These are phyloP conservation scores for Melieria crassipennis DNA, from an alignment of 2,888 invertebrate species.

Conservation along the genomic window DNA sequence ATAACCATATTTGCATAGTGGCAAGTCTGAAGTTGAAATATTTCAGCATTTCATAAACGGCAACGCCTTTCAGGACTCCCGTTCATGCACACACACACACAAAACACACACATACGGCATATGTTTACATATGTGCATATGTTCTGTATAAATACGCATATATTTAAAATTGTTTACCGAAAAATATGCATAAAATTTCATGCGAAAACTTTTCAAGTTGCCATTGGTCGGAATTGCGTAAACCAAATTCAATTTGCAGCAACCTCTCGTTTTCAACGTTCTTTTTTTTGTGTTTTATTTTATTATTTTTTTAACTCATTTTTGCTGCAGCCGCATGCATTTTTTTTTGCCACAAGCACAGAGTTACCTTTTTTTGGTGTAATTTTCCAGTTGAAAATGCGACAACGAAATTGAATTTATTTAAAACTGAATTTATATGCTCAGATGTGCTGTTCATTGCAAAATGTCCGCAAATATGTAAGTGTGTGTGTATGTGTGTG, in stretches of 20 bases:
- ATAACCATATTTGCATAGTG: slow-evolving; percentile 20
- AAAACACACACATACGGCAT: neutral
- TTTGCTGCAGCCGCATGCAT: neutral
- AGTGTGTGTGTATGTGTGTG: neutral
- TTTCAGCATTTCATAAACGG: slow-evolving; percentile 22
- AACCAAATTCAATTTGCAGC: slow-evolving; percentile 30
- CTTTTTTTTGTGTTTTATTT: slow-evolving; percentile 2
- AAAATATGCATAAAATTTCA: slow-evolving; percentile 20
- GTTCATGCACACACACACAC: slow-evolving; percentile 10
- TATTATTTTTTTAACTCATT: neutral
- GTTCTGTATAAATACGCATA: slow-evolving; percentile 23
- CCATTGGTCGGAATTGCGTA: slow-evolving; percentile 23
- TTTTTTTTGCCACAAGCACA: neutral
- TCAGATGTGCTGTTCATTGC: slow-evolving; percentile 24
- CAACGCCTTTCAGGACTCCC: slow-evolving; percentile 1
- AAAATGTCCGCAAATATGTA: slow-evolving; percentile 7
- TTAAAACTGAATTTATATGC: slow-evolving; percentile 28
- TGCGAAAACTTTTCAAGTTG: slow-evolving; percentile 32
- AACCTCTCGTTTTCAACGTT: slow-evolving; percentile 11
- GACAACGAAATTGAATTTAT: slow-evolving; percentile 30
- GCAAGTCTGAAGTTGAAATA: slow-evolving; percentile 36
- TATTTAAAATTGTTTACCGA: slow-evolving; percentile 31
- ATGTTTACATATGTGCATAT: slow-evolving; percentile 21
- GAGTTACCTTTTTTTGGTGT: neutral
- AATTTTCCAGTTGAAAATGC: slow-evolving; percentile 27